Evolutionary conservation across 1,140 invertebrate genomes (phyloP).

Genomic region (Drosophila parvula): DNA sequence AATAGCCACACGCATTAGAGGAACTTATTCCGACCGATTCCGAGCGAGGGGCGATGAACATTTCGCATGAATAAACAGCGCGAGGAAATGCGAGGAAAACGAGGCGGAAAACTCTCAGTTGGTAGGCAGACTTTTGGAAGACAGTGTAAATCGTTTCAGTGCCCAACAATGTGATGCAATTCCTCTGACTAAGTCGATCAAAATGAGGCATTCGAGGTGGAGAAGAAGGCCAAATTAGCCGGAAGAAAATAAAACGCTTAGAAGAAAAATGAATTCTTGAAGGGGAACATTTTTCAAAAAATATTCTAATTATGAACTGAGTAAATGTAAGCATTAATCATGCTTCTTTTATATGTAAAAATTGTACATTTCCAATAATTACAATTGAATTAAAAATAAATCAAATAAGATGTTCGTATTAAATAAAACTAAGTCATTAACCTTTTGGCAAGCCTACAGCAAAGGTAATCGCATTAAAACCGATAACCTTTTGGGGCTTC

Average conservation of each 20-base stretch:
- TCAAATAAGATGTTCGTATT: neutral
- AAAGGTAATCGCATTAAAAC: neutral
- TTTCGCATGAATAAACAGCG: slow-evolving; percentile 43
- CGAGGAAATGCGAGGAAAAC: slow-evolving; percentile 10
- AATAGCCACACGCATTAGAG: slow-evolving; percentile 72
- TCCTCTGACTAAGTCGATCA: slow-evolving; percentile 15
- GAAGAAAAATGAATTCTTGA: slow-evolving; percentile 3
- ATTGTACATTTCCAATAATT: no score
- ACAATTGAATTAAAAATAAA: neutral
- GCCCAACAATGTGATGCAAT: slow-evolving; percentile 54
- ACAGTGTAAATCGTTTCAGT: slow-evolving; percentile 19
- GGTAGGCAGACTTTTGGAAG: slow-evolving; percentile 11
- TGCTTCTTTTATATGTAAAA: neutral
- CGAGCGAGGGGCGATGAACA: slow-evolving; percentile 40
- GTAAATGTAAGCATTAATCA: slow-evolving; percentile 17
- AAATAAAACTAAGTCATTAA: neutral
- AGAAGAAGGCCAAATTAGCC: slow-evolving; percentile 21
- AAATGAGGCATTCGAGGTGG: slow-evolving; percentile 1
- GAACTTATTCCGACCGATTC: slow-evolving; percentile 39
- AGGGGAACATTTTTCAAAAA: neutral
- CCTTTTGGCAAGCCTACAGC: neutral
- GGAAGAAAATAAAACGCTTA: slow-evolving; percentile 21
- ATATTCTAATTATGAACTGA: neutral
- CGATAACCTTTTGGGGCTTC: neutral
- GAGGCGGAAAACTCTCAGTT: slow-evolving; percentile 5